Base-by-base conservation (phyloP, 2,113 vertebrate genomes). In the Gasterosteus nipponicus region DNA sequence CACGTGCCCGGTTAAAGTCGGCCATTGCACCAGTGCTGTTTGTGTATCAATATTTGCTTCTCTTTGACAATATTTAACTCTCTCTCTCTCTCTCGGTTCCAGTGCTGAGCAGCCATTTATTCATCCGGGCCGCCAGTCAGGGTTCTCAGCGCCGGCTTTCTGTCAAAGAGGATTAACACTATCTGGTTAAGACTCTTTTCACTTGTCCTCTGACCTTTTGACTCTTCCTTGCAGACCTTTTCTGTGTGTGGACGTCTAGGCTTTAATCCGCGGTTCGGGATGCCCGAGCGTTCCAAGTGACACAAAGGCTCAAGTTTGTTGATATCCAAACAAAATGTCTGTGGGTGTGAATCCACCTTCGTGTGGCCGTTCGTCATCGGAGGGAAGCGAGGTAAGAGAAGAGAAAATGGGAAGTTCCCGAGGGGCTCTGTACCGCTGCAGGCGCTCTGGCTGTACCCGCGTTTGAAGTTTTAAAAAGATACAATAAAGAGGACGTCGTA, bases 141-240 rank as follows among this genome's bases (percentile, higher is more conserved):
- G 68, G 69, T 56, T 69, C 80, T 78, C 39, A 80, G 56, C 80
- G 59, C 80, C 73, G 35, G 71, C 86, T 86, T 85, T 79, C 71
- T 68, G 51, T 29, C 46, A 93, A 93, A 93, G 89, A 91, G 87
- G 94, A 94, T 94, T 94, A 87, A 33, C 79, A 64, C 71, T 91
- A 93, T 92, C 91, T 87, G 81, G 79, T 91, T 91, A 92, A 89
- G 84, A 66, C 81, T 87, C 82, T 77, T 88, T 86, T 90, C n/a
- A 80, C 81, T 75, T 79, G 22, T 26, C 22, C 53, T 42, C 71
- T 90, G 85, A 85, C 82, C 82, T 85, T 89, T 75, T 88, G 78
- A 85, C 86, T 75, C 59, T 51, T 78, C 53, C 58, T 70, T 56
- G 4, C 35, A 51, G 53, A 63, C 26, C 3, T 31, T 71, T 18